Conservation (phyloP, 2,797 vertebrate species). For the Petrocephalus schoutedeni region DNA sequence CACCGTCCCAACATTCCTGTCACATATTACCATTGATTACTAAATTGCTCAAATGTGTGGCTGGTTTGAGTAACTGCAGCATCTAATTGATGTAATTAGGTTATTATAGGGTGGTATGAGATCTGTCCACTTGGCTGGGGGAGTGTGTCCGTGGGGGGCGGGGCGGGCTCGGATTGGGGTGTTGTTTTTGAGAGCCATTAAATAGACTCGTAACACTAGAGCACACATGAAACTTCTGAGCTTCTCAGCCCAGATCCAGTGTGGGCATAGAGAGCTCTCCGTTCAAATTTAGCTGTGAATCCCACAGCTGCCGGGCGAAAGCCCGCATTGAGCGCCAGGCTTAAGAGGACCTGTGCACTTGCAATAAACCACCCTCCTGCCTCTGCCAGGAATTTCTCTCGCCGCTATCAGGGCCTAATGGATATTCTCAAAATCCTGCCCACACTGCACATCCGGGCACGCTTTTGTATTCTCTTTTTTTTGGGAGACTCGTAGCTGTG, state of each 20-base stretch:
- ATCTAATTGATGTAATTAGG: slow-evolving; percentile 42
- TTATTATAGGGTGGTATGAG: background rate
- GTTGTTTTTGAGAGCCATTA: slow-evolving; percentile 5
- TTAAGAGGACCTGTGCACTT: background rate
- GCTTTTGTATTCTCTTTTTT: slow-evolving; percentile 10
- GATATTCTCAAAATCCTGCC: slow-evolving; percentile 42
- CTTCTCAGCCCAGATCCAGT: background rate
- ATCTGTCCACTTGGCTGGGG: background rate
- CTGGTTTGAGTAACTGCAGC: slow-evolving; percentile 35
- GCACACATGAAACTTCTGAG: background rate
- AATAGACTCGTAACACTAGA: background rate
- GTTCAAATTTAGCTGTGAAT: background rate
- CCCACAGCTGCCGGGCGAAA: background rate
- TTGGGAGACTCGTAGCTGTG: slow-evolving; percentile 39
- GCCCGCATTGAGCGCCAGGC: slow-evolving; percentile 15
- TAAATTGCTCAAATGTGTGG: background rate
- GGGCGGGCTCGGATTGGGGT: background rate
- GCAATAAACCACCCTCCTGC: slow-evolving; percentile 33
- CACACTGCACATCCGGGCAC: slow-evolving; percentile 37
- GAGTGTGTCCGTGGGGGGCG: background rate
- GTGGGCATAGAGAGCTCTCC: background rate
- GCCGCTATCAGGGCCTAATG: slow-evolving; percentile 42
- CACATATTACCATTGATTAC: slow-evolving; percentile 22
- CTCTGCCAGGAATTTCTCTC: slow-evolving; percentile 24
- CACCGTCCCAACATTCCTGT: slow-evolving; percentile 2